Conservation (phyloP, 1,140 invertebrate species). For the Solenopsis fugax region DNA sequence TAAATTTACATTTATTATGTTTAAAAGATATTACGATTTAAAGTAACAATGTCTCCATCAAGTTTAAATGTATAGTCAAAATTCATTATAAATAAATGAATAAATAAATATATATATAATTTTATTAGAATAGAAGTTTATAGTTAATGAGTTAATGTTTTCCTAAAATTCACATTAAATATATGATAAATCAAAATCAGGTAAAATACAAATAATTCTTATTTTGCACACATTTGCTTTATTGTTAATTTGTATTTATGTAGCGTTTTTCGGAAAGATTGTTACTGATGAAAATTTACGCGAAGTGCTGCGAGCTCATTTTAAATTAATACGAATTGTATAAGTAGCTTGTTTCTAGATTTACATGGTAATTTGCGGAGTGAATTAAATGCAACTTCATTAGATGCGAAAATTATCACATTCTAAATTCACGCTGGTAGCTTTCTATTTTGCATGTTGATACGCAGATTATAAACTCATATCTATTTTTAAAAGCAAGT, state of each 20-base stretch:
- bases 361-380: background rate
- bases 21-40: background rate
- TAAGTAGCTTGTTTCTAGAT: background rate
- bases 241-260: background rate
- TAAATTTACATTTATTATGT: background rate
- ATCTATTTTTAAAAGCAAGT: background rate
- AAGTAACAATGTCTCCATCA: background rate
- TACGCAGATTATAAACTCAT: background rate
- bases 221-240: background rate
- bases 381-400: conserved; percentile 6
- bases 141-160: background rate
- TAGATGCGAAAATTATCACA: background rate
- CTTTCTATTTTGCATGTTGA: background rate
- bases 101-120: background rate
- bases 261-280: background rate
- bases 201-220: background rate
- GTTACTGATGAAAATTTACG: background rate
- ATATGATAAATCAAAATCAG: background rate
- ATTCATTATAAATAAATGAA: no score
- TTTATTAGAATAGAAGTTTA: background rate
- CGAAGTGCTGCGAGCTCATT: background rate
- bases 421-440: background rate
- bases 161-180: background rate
- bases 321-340: background rate
- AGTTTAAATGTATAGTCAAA: background rate